phyloP scores from a whole-genome alignment of 2,797 vertebrate species.

The Harpagifer antarcticus region DNA sequence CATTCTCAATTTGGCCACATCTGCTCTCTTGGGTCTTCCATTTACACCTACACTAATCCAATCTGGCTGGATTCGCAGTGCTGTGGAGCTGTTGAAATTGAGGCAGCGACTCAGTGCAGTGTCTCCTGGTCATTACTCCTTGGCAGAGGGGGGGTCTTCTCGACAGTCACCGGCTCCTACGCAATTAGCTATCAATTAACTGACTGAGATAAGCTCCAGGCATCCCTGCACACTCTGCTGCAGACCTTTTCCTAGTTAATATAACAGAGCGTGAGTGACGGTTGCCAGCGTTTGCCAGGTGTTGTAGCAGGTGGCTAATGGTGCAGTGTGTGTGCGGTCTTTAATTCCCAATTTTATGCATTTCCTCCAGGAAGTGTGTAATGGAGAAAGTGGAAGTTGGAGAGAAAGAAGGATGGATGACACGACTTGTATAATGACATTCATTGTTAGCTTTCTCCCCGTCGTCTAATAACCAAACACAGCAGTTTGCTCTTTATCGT shows the following conservation, averaged over 20 bases:
- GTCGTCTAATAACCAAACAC: slow-evolving; percentile 57
- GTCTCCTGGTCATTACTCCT: slow-evolving; percentile 52
- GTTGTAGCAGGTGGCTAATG: slow-evolving; percentile 59
- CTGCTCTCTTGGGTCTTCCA: slow-evolving; percentile 50
- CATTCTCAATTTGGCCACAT: slow-evolving; percentile 70
- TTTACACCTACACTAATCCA: slow-evolving; percentile 76
- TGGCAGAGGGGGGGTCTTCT: slow-evolving; percentile 30
- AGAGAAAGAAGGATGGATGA: slow-evolving; percentile 32
- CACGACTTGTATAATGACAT: slow-evolving; percentile 52
- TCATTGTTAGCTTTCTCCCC: slow-evolving; percentile 57
- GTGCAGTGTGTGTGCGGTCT: slow-evolving; percentile 1
- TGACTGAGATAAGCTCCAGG: slow-evolving; percentile 58
- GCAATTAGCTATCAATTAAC: slow-evolving; percentile 74
- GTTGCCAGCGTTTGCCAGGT: slow-evolving; percentile 51
- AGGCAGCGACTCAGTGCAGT: slow-evolving; percentile 40
- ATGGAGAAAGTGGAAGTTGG: slow-evolving; percentile 10
- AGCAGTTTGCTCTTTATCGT: slow-evolving; percentile 60
- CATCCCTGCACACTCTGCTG: slow-evolving; percentile 30
- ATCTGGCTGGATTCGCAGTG: slow-evolving; percentile 61
- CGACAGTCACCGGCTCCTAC: slow-evolving; percentile 51
- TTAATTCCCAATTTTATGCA: slow-evolving; percentile 51
- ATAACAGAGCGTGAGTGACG: slow-evolving; percentile 1
- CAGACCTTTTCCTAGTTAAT: slow-evolving; percentile 32
- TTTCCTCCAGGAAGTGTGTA: slow-evolving; percentile 36
- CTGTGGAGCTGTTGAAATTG: slow-evolving; percentile 41